Evolutionary conservation across 2,797 vertebrate genomes (phyloP), one percentile per base, ranked within the genome.

Genomic region (Hybognathus amarus): DNA sequence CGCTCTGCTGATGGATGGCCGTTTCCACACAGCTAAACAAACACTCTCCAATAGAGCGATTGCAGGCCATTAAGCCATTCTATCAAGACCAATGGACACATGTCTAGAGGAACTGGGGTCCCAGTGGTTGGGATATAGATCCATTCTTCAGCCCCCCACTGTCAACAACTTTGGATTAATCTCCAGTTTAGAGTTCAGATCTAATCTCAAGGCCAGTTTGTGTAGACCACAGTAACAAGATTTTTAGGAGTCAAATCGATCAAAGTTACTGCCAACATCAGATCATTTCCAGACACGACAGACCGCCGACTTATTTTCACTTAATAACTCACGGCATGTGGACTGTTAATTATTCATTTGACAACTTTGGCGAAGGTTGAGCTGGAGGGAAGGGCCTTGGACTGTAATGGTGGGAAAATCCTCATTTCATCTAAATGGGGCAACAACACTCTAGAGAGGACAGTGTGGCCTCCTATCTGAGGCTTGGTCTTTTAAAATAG

Each of bases 11-110:
- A 85, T 81, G 67, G 74, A 87, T 83, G 67, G 56, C 59, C 36
- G 20, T 78, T 81, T 83, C 59, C 40, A 80, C 80, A 45, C 38
- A 85, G 77, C 74, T 77, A 74, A 83, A 85, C 77, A 87, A 87
- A 85, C 80, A 68, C 76, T 85, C 73, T 56, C 64, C 70, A 33
- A 84, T 50, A 83, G 70, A 85, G 56, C 12, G 67, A 74, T 71
- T 36, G 69, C 70, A 68, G 36, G 50, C 64, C 71, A 83, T 83
- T 73, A 83, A 79, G 63, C 47, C 67, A 56, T 68, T 81, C 63
- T 42, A 47, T 80, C 70, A 83, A 77, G 84, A 79, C 73, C 70
- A 66, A 42, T 45, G 61, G 47, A 79, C 33, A 66, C 38, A 40
- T 66, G 63, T 73, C 80, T 68, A 47, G 52, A 79, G 70, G n/a